Conservation (phyloP, 2,113 vertebrate species). For the Rhombomys opimus region DNA sequence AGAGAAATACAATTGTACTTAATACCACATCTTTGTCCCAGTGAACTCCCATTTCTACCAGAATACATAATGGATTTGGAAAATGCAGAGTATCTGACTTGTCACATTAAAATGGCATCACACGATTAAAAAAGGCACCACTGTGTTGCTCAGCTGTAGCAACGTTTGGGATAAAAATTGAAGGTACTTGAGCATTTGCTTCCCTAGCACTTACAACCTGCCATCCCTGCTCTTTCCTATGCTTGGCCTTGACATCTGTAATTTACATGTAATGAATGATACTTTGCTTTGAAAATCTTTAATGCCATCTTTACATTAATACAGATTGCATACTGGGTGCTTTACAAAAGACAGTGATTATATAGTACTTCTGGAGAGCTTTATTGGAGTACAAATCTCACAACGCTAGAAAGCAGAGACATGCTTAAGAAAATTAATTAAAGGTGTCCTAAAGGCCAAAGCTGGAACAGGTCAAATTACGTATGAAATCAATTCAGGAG, state of each 20-base stretch:
- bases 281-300: constrained; percentile 74
- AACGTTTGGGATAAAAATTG: constrained; percentile 48
- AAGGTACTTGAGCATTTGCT: constrained; percentile 25
- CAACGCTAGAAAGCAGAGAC: constrained; percentile 37
- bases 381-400: constrained; percentile 48
- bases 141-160: background rate
- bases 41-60: constrained; percentile 57
- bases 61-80: constrained; percentile 41
- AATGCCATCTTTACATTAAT: constrained; percentile 67
- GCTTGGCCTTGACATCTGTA: constrained; percentile 57
- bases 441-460: background rate
- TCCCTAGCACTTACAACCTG: background rate
- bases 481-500: background rate
- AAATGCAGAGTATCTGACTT: constrained; percentile 41
- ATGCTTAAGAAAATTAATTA: background rate
- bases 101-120: constrained; percentile 33
- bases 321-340: constrained; percentile 63
- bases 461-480: background rate
- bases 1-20: constrained; percentile 55
- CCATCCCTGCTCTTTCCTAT: background rate
- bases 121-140: constrained; percentile 35
- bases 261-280: constrained; percentile 69
- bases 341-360: constrained; percentile 63
- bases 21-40: constrained; percentile 48
- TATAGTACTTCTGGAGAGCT: constrained; percentile 54